A percentile compares a stretch with the other conserved stretches of the same genome.
Evolutionary conservation across 1,140 invertebrate species (phyloP).

Genomic region (Scaptomyza montana): DNA sequence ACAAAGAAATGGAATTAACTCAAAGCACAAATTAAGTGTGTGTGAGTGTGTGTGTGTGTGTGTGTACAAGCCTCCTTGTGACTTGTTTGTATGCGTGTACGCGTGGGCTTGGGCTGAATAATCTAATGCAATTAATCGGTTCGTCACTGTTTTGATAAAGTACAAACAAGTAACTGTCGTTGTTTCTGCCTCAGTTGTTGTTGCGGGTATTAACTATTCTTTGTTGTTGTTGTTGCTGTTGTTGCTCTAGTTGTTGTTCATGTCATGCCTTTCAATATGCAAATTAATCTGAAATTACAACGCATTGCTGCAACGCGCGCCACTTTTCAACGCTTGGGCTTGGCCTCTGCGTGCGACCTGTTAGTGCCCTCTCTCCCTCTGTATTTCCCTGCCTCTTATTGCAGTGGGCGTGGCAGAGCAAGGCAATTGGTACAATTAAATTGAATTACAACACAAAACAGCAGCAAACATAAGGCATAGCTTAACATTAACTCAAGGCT

Average conservation of each 20-base stretch:
- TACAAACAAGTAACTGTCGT: conserved; percentile 56
- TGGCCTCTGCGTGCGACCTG: conserved; percentile 2
- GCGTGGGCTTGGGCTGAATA: conserved; percentile 52
- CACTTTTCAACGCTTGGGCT: conserved; percentile 9
- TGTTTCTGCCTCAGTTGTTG: conserved; percentile 26
- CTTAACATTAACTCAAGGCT: background rate
- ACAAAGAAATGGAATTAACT: conserved; percentile 78
- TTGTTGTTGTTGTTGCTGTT: conserved; percentile 9
- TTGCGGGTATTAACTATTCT: background rate
- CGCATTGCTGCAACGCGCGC: conserved; percentile 28
- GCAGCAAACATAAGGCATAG: conserved; percentile 2
- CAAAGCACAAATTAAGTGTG: conserved; percentile 70
- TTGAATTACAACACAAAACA: conserved; percentile 18
- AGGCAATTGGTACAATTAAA: conserved; percentile 32
- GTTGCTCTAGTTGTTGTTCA: conserved; percentile 14
- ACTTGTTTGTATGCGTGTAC: conserved; percentile 9
- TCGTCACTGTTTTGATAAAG: conserved; percentile 71
- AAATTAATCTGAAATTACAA: conserved; percentile 76
- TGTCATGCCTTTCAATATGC: conserved; percentile 72
- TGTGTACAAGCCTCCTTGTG: background rate
- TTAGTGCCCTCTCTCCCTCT: background rate
- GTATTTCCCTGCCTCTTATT: background rate
- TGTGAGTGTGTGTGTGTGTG: conserved; percentile 10
- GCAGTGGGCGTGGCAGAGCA: conserved; percentile 2
- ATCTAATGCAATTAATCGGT: conserved; percentile 82